Percentiles rank a stretch among this genome's conserved stretches.
phyloP scores from a whole-genome alignment of 2,888 invertebrate genomes.

The Epinotia nisella region DNA sequence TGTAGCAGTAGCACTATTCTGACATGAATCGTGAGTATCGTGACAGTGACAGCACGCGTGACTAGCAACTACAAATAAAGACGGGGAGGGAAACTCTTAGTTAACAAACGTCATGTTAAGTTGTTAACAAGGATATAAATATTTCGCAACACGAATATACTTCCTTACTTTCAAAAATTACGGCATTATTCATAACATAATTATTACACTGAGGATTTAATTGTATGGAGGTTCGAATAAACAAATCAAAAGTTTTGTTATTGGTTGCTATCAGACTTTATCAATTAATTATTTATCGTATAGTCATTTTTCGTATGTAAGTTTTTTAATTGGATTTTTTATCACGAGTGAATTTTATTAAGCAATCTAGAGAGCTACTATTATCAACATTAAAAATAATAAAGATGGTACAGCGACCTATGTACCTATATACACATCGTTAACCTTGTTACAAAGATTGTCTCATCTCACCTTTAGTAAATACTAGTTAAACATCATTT shows the following conservation, averaged over 20 bases:
- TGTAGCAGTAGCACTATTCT: constrained; percentile 11
- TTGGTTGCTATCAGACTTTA: not conserved
- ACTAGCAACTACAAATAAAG: not conserved
- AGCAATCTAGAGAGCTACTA: not conserved
- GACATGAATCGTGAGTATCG: not conserved
- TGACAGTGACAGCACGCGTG: constrained; percentile 22
- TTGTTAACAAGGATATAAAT: constrained; percentile 12
- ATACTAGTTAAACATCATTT: not conserved
- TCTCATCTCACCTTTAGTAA: not conserved
- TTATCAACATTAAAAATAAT: constrained; percentile 13
- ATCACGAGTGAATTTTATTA: not conserved
- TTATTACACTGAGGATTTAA: not conserved
- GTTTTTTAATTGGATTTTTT: not conserved
- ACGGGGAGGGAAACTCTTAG: constrained; percentile 15
- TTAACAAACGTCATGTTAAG: not conserved
- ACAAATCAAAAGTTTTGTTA: not conserved
- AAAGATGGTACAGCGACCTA: not conserved
- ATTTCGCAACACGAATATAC: constrained; percentile 3
- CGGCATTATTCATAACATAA: not conserved
- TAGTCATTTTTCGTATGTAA: not conserved
- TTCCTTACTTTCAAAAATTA: not conserved
- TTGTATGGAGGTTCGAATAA: not conserved
- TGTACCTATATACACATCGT: not conserved
- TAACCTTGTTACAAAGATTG: not conserved
- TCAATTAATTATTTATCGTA: not conserved